phyloP scores from a whole-genome alignment of 2,888 invertebrate species.

The Cantharis flavilabris region DNA sequence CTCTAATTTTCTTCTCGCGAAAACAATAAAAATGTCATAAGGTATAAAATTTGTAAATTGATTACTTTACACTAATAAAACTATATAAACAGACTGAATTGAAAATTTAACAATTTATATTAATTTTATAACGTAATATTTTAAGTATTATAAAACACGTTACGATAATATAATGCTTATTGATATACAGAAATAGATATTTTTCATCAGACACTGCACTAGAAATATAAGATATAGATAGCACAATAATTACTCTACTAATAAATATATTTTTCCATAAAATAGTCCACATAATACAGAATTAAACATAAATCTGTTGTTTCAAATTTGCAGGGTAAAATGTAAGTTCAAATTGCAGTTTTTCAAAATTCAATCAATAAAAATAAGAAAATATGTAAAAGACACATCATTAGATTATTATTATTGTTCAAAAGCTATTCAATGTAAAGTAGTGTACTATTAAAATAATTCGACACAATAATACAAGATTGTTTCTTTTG shows the following conservation, averaged over 20 bases:
- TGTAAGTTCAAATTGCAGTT: constrained; percentile 47
- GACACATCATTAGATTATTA: constrained; percentile 53
- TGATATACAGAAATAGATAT: constrained; percentile 9
- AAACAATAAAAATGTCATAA: not conserved
- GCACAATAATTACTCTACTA: constrained; percentile 22
- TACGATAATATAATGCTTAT: not conserved
- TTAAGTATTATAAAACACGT: constrained; percentile 4
- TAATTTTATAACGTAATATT: not conserved
- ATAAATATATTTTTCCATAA: constrained; percentile 26
- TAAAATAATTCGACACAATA: not conserved
- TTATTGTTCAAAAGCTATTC: not conserved
- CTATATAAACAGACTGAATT: constrained; percentile 16
- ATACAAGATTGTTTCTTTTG: constrained; percentile 11
- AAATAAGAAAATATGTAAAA: constrained; percentile 30
- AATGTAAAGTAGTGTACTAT: not conserved
- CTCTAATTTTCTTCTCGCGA: not conserved
- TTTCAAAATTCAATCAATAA: constrained; percentile 44
- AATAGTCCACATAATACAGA: constrained; percentile 4
- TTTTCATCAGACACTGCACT: constrained; percentile 25
- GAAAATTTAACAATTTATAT: constrained; percentile 1
- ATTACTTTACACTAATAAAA: not conserved
- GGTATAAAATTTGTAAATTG: not conserved
- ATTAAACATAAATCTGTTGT: constrained; percentile 4
- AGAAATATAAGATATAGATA: constrained; percentile 24
- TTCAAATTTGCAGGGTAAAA: constrained; percentile 49